Percentiles rank a stretch among this genome's conserved stretches.
Evolutionary conservation across 2,113 vertebrate genomes (phyloP).

Genomic region (Ceyx margarethae): DNA sequence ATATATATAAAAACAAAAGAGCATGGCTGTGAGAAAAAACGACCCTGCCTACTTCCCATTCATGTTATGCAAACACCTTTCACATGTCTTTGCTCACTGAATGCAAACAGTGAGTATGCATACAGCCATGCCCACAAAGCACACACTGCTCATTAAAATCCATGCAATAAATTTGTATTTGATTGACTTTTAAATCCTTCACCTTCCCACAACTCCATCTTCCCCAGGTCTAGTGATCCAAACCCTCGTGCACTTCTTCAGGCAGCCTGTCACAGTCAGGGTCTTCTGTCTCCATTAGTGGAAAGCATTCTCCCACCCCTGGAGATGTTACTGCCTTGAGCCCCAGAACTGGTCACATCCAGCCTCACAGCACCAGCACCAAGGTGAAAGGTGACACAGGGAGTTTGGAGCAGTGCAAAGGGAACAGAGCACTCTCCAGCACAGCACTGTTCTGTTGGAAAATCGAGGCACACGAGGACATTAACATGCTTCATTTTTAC

Average conservation of each 20-base stretch:
- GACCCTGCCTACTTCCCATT: slow-evolving; percentile 49
- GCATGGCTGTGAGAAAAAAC: slow-evolving; percentile 8
- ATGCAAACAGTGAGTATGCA: slow-evolving; percentile 40
- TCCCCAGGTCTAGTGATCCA: background rate
- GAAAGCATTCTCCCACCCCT: background rate
- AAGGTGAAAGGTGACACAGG: background rate
- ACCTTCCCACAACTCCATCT: slow-evolving; percentile 38
- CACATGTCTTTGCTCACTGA: slow-evolving; percentile 51
- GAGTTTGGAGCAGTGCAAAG: background rate
- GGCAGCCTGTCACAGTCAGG: background rate
- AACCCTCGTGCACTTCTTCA: background rate
- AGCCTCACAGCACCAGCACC: background rate
- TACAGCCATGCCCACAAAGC: slow-evolving; percentile 44
- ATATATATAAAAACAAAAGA: slow-evolving; percentile 21
- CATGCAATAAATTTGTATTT: slow-evolving; percentile 49
- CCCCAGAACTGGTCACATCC: background rate
- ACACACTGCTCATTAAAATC: slow-evolving; percentile 40
- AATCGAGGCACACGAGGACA: slow-evolving; percentile 40
- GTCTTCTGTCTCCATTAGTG: background rate
- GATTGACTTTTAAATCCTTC: slow-evolving; percentile 57
- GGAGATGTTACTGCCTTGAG: background rate
- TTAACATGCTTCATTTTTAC: slow-evolving; percentile 37
- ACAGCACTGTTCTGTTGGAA: background rate
- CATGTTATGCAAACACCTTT: slow-evolving; percentile 60
- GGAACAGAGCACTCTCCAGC: background rate